Evolutionary conservation across 2,797 vertebrate genomes (phyloP).

Genomic region (Takifugu ocellatus): DNA sequence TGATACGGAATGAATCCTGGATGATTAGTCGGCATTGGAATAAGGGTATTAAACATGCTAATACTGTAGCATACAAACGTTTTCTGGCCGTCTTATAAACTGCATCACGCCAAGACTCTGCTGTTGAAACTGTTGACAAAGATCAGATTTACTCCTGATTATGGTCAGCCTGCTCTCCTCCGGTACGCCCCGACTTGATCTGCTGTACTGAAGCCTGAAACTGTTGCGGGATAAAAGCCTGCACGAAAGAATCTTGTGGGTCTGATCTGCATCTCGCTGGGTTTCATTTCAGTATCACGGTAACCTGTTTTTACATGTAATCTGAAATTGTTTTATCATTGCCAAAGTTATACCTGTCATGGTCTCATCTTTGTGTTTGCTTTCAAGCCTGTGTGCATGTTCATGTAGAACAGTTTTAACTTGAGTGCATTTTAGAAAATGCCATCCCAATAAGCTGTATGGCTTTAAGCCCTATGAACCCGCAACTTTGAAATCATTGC

Average conservation of each 20-base stretch:
- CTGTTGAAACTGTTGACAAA: conserved; percentile 19
- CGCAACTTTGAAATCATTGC: background rate
- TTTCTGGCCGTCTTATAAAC: background rate
- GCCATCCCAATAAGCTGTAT: too few relatives aligned
- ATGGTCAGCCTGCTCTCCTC: background rate
- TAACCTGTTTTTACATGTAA: background rate
- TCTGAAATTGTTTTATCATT: conserved; percentile 6
- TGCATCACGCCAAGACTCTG: conserved; percentile 12
- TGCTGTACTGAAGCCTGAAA: background rate
- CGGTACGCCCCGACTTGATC: background rate
- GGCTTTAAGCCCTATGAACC: too few relatives aligned
- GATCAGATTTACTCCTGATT: background rate
- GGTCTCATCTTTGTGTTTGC: conserved; percentile 12
- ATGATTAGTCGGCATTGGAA: too few relatives aligned
- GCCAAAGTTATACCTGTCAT: conserved; percentile 25
- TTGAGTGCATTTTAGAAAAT: too few relatives aligned
- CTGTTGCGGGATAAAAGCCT: background rate
- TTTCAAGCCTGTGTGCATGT: background rate
- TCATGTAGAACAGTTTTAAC: background rate
- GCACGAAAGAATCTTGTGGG: too few relatives aligned
- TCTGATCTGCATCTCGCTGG: too few relatives aligned
- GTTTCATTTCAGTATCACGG: too few relatives aligned
- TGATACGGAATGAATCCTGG: too few relatives aligned
- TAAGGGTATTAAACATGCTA: background rate
- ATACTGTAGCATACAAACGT: too few relatives aligned